phyloP scores from a whole-genome alignment of 2,113 vertebrate species.

The Mirounga angustirostris region DNA sequence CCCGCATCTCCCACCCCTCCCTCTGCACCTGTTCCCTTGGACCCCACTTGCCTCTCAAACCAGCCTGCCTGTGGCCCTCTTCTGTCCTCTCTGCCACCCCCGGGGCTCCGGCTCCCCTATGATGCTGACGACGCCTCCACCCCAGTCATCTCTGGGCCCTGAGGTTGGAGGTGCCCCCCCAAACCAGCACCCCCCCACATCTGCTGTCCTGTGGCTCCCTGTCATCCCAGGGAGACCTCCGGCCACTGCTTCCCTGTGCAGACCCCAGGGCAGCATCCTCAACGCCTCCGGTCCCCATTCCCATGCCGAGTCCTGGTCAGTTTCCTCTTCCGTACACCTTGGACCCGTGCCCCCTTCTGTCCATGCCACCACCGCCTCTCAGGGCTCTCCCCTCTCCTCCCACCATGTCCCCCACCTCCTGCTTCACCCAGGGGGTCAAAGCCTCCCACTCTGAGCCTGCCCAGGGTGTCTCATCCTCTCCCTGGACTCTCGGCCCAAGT shows the following conservation, averaged over 20 bases:
- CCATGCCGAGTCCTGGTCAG: neutral
- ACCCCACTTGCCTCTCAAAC: neutral
- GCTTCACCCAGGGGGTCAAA: neutral
- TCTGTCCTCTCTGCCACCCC: neutral
- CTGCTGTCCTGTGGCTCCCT: neutral
- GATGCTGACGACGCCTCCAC: accelerated
- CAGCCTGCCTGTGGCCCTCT: neutral
- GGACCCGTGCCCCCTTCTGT: too few species aligned
- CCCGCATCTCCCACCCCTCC: neutral
- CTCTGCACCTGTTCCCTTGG: neutral
- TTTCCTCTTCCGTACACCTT: neutral
- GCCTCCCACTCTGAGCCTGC: neutral
- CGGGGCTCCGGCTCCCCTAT: neutral
- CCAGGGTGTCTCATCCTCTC: neutral
- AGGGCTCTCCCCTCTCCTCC: too few species aligned
- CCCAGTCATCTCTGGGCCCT: neutral
- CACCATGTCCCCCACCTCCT: neutral
- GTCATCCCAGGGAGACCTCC: accelerated
- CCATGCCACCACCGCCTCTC: too few species aligned
- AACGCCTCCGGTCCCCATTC: neutral
- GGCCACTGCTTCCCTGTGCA: neutral
- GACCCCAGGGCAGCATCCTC: neutral
- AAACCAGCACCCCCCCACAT: too few species aligned
- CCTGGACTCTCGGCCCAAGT: neutral
- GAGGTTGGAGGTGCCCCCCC: neutral